Evolutionary conservation across 2,888 invertebrate species (phyloP), one percentile per base, ranked within the genome.

Genomic region (Metallyticus violacea): DNA sequence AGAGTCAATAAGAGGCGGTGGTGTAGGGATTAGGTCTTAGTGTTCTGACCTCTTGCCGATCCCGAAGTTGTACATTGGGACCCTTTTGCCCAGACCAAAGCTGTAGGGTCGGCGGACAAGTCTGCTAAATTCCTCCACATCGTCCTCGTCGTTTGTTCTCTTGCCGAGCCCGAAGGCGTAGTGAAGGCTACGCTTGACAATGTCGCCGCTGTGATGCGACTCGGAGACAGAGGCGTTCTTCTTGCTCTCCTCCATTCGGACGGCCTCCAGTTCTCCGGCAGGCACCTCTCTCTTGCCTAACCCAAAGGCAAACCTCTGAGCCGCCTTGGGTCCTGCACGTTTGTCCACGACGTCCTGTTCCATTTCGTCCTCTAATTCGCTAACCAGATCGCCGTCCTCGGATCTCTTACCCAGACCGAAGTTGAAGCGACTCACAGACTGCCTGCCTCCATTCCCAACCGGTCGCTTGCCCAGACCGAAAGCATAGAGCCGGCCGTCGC

Each of bases 61-160:
- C 7, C 94, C 94, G 89, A 94, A 94, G 86, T 92, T 93, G 90
- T 93, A 94, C 77, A 93, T 92, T 2, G 89, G 87, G 82, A 89
- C 89, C 1, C 94, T 92, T 87, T 94, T 94, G 4, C 94, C 94
- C 3, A 94, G 91, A 0, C 94, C 94, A 89, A 94, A 94, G 88
- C 92, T 92, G 91, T 93, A 94, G 7, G 88, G 88, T 30, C 88
- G 87, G 27, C 88, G 85, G 6, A 86, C 85, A 15, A 85, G 81
- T 22, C 88, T 86, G 27, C 86, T 77, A 80, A 87, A 87, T 4
- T 87, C 88, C 15, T 87, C 82, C 6, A n/a, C 77, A 5, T 76
- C 81, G 22, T 84, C 79, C 62, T 85, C n/a, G 9, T 85, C 86
- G 1, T 15, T n/a, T 40, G 7, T 83, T 88, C 93, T 91, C 88